These are phyloP conservation scores for Diabrotica balteata DNA, from an alignment of 2,888 invertebrate species.

Conservation along the genomic window DNA sequence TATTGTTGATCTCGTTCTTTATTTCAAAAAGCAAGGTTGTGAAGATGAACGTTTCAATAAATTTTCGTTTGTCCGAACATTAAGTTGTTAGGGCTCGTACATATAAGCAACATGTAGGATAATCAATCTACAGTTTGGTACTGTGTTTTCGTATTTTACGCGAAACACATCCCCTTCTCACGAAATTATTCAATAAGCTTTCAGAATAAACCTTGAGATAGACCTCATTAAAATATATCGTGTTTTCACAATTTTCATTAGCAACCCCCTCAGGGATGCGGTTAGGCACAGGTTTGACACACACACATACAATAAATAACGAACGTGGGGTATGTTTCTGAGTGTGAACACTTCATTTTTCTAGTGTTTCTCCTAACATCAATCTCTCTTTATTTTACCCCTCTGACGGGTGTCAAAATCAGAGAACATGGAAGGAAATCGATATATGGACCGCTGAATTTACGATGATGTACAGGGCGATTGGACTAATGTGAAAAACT, in stretches of 20 bases:
- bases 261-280: background rate
- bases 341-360: conserved; percentile 27
- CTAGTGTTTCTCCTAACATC: conserved; percentile 21
- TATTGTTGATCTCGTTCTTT: too few species aligned
- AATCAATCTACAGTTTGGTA: too few species aligned
- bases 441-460: conserved; percentile 9
- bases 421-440: conserved; percentile 13
- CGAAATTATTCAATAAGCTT: too few species aligned
- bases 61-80: too few species aligned
- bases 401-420: conserved; percentile 25
- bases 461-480: background rate
- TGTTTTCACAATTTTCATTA: background rate
- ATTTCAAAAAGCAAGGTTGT: too few species aligned
- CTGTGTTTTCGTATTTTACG: too few species aligned
- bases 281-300: background rate
- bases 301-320: conserved; percentile 15
- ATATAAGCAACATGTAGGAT: too few species aligned
- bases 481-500: too few species aligned
- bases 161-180: too few species aligned
- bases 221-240: background rate
- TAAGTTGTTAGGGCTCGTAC: too few species aligned
- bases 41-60: too few species aligned
- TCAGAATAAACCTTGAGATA: too few species aligned
- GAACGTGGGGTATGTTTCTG: conserved; percentile 13
- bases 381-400: conserved; percentile 23